Evolutionary conservation across 64 coral and sea anemone species (phyloP).

Genomic region (Porites lutea): DNA sequence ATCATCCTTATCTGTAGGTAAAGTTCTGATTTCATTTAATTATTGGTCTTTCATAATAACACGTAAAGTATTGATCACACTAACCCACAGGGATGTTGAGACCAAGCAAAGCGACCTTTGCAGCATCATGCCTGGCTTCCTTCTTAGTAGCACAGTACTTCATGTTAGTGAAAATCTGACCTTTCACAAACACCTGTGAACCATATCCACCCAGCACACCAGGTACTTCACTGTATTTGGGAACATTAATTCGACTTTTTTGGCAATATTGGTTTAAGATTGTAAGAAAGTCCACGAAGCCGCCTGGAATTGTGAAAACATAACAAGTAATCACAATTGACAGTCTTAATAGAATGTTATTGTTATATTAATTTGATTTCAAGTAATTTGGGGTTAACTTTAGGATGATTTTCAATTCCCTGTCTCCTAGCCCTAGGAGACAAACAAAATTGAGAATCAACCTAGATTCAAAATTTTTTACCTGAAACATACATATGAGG

Average conservation of each 20-base stretch:
- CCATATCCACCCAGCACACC: slow-evolving; percentile 87
- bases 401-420: too few species aligned
- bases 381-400: too few species aligned
- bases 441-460: too few species aligned
- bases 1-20: not conserved
- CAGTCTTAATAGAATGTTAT: too few species aligned
- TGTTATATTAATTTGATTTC: too few species aligned
- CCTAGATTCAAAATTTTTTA: too few species aligned
- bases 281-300: slow-evolving; percentile 89
- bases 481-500: too few species aligned
- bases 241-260: slow-evolving; percentile 84
- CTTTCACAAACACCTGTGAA: slow-evolving; percentile 67
- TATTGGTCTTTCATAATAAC: not conserved
- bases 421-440: too few species aligned
- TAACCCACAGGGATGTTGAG: slow-evolving; percentile 91
- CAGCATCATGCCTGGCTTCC: slow-evolving; percentile 91
- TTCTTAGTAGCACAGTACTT: slow-evolving; percentile 85
- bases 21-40: not conserved
- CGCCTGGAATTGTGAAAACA: slow-evolving; percentile 41
- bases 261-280: slow-evolving; percentile 91
- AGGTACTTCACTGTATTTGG: slow-evolving; percentile 87
- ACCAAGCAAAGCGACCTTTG: slow-evolving; percentile 76
- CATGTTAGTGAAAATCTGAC: slow-evolving; percentile 68
- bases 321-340: not conserved
- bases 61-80: not conserved